Evolutionary conservation across 1,140 invertebrate species (phyloP).

Genomic region (Drosophila bocqueti): DNA sequence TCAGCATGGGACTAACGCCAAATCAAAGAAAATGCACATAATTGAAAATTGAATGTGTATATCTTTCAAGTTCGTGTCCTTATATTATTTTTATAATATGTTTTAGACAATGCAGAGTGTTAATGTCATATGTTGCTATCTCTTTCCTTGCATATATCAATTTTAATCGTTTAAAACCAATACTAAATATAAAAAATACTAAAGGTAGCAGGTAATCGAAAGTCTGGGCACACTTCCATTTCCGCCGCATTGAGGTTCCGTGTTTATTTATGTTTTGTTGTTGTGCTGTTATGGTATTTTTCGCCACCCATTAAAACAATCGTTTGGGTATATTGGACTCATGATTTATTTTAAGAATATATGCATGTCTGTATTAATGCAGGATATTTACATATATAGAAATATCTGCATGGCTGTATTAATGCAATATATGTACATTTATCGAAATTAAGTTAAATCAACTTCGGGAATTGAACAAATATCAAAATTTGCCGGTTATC

Average conservation of each 20-base stretch:
- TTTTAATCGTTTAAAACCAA: not conserved
- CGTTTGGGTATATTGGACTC: not conserved
- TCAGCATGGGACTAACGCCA: constrained; percentile 7
- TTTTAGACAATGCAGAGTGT: not conserved
- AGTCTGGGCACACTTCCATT: constrained; percentile 2
- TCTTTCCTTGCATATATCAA: not conserved
- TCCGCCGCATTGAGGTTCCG: constrained; percentile 12
- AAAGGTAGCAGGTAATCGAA: too few relatives aligned
- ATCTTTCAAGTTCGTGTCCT: too few relatives aligned
- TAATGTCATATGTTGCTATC: not conserved
- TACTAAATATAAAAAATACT: not conserved
- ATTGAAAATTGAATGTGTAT: not conserved
- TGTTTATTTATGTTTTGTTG: constrained; percentile 14
- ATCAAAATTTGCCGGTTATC: too few relatives aligned
- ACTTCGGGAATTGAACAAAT: too few relatives aligned
- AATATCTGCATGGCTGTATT: too few relatives aligned
- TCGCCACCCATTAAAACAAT: not conserved
- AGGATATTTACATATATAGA: too few relatives aligned
- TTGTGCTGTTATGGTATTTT: constrained; percentile 6
- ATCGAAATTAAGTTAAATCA: too few relatives aligned
- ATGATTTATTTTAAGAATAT: too few relatives aligned
- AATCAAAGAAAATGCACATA: not conserved
- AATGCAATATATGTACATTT: too few relatives aligned
- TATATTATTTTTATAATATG: not conserved
- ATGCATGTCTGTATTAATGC: too few relatives aligned